Base-by-base conservation (phyloP, 2,113 vertebrate genomes). In the Chroicocephalus ridibundus region DNA sequence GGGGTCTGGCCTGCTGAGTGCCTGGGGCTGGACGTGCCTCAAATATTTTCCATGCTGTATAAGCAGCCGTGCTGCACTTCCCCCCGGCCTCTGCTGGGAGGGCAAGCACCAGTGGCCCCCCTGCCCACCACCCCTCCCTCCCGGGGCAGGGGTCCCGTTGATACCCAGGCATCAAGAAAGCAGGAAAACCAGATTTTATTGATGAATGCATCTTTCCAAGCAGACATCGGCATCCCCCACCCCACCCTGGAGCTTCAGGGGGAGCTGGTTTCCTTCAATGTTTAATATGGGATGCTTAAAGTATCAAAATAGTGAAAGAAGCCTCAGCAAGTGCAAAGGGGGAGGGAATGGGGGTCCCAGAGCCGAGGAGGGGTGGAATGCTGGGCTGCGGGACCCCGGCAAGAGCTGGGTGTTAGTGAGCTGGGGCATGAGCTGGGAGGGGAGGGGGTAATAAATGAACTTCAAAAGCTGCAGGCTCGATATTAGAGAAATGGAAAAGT, bases 301-400 rank as follows among this genome's bases (percentile, higher is more conserved):
- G 88, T 97, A 97, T 97, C 96, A 97, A 97, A 97, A 97, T 76
- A 94, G 94, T 95, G 97, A 94, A 52, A 96, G 57, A 96, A 95
- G 94, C 94, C 94, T 95, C 96, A 95, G 96, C 81, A 0, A 89
- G 86, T 94, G 87, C 70, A 88, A 85, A 84, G 47, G 80, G 66
- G 29, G 29, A 78, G 77, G 93, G 52, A 44, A 44, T 1, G 0
- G 61, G 61, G 82, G 66, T 93, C 90, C 87, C 2, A 0, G 68
- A 94, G 78, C 88, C 11, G 0, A 69, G 93, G 77, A 80, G 58
- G 88, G 54, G 55, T 83, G 88, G 93, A 76, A 76, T 77, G 64
- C 82, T 90, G 69, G 85, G 79, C 86, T 86, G 38, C 1, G 1
- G 86, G 91, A 82, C 81, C 51, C 87, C 1, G 1, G 69, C 8